Evolutionary conservation across 2,888 invertebrate species (phyloP), one percentile per base, ranked within the genome.

Genomic region (Frankliniella intonsa): DNA sequence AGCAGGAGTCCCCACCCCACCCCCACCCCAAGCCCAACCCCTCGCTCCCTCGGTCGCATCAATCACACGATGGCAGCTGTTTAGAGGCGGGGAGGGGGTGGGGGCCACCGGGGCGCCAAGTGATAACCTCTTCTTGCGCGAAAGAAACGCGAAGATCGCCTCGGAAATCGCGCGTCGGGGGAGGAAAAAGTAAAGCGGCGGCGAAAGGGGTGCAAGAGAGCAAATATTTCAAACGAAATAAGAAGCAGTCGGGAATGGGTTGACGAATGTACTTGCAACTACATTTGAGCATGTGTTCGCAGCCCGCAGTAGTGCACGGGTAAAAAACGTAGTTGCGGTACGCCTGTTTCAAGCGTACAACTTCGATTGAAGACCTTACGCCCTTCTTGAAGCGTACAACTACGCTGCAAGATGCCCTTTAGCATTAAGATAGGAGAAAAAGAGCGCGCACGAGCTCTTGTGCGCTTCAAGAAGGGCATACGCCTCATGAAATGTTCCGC

Each of bases 51-150:
- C 19, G 12, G 55, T 55, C 17, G 5, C 69, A 76, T 76, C 69
- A 76, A 76, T 76, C 69, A 76, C 69, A 76, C 22, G 69, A 76
- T 76, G 69, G 69, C 69, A 76, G 69, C 69, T 76, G 69, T 55
- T 55, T 55, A 55, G 55, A 55, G 55, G 19, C 17, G 22, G 69
- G 10, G 69, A 22, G 69, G 22, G 69, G 22, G 5, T 17, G 55
- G 55, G 55, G 55, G 65, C 9, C 2, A 19, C 10, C 38, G 38
- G 38, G 38, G 38, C 38, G 38, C 38, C 38, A 38, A 38, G 38
- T 38, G 38, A 38, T 38, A 38, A 38, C 38, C 38, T 38, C 38
- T 38, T 38, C 38, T 38, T 38, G 38, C 38, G 7, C 55, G 19
- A 55, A 55, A 19, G 19, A 55, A 55, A 55, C 11, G 55, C 14